These are phyloP conservation scores for Polypterus senegalus DNA, from an alignment of 2,113 vertebrate species.

Conservation along the genomic window DNA sequence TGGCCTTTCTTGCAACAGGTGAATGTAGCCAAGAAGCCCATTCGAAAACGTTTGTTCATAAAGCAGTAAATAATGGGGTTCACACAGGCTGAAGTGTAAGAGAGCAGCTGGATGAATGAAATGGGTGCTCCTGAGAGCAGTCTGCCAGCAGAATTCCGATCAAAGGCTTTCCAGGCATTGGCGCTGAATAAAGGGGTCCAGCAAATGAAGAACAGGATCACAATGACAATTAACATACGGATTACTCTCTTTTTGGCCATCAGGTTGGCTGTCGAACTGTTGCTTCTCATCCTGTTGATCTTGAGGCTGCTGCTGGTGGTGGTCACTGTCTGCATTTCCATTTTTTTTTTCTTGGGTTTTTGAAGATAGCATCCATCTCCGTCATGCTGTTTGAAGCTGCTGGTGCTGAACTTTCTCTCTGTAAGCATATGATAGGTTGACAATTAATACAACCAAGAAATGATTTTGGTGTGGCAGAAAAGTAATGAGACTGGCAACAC, in stretches of 20 bases:
- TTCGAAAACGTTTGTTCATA: constrained; percentile 91
- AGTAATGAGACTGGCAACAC: too few relatives aligned
- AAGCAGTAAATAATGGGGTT: constrained; percentile 98
- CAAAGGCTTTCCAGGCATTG: constrained; percentile 87
- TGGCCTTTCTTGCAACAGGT: constrained; percentile 43
- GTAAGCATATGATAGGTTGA: constrained; percentile 17
- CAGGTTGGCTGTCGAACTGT: constrained; percentile 67
- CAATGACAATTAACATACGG: constrained; percentile 92
- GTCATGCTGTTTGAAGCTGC: constrained; percentile 53
- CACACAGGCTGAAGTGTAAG: constrained; percentile 87
- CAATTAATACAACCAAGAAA: too few relatives aligned
- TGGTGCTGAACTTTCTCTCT: constrained; percentile 61
- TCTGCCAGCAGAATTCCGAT: constrained; percentile 59
- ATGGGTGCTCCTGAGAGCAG: constrained; percentile 82
- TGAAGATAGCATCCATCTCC: constrained; percentile 80
- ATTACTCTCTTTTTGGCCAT: constrained; percentile 93
- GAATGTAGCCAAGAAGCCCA: constrained; percentile 74
- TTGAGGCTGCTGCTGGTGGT: constrained; percentile 18
- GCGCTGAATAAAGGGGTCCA: constrained; percentile 90
- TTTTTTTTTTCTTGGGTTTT: constrained; percentile 41
- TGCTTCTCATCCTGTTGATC: constrained; percentile 54
- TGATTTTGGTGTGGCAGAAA: too few relatives aligned
- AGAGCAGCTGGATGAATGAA: constrained; percentile 91
- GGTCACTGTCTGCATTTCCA: constrained; percentile 43
- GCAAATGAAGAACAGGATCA: constrained; percentile 87